phyloP scores from a whole-genome alignment of 2,888 invertebrate species.

The Drosophila stalkeri region DNA sequence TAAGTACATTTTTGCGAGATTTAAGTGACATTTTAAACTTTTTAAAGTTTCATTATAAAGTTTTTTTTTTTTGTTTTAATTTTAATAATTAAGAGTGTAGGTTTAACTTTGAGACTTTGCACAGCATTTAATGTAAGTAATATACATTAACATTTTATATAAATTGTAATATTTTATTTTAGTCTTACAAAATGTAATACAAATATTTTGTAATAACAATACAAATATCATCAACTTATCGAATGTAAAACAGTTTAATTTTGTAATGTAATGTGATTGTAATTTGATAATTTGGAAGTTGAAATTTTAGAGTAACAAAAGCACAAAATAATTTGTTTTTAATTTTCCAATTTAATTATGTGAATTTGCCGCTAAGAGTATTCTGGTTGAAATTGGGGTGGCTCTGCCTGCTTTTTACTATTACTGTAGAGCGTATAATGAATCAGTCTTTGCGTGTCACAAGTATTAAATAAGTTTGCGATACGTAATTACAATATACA shows the following conservation, averaged over 20 bases:
- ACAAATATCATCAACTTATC: conserved; percentile 53
- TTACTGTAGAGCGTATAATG: conserved; percentile 66
- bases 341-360: conserved; percentile 13
- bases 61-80: conserved; percentile 32
- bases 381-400: conserved; percentile 6
- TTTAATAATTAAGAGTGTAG: conserved; percentile 64
- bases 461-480: conserved; percentile 66
- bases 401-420: conserved; percentile 35
- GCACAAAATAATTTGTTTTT: conserved; percentile 3
- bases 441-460: conserved; percentile 81
- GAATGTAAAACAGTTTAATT: conserved; percentile 36
- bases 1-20: conserved; percentile 11
- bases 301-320: not conserved
- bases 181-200: conserved; percentile 61
- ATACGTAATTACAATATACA: conserved; percentile 48
- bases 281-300: conserved; percentile 16
- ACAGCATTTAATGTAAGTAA: conserved; percentile 65
- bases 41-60: conserved; percentile 16
- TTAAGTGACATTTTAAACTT: conserved; percentile 22
- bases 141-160: conserved; percentile 56
- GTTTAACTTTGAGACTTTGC: conserved; percentile 80
- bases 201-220: conserved; percentile 59
- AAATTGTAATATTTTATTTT: conserved; percentile 33
- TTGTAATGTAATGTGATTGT: no score
- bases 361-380: conserved; percentile 4